Evolutionary conservation across 2,888 invertebrate genomes (phyloP).

Genomic region (Pammene aurita): DNA sequence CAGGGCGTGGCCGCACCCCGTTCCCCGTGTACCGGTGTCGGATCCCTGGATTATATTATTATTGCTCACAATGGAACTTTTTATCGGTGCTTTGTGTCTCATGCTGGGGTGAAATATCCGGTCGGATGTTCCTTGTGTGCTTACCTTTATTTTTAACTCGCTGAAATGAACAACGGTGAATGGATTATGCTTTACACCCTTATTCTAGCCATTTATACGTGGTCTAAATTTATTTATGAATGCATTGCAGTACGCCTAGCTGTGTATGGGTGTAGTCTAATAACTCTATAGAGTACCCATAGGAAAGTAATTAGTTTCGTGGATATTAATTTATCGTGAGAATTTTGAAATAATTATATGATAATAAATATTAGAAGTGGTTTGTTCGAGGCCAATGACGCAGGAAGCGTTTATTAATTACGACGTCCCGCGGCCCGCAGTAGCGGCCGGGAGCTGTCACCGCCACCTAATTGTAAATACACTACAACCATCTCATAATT

Average conservation of each 20-base stretch:
- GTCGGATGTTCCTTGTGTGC: constrained; percentile 78
- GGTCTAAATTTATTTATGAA: constrained; percentile 13
- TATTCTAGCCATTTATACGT: constrained; percentile 37
- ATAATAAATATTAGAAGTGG: constrained; percentile 46
- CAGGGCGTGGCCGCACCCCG: constrained; percentile 72
- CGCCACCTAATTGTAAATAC: constrained; percentile 80
- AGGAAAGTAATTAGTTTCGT: too few relatives aligned
- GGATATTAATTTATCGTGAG: too few relatives aligned
- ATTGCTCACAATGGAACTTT: constrained; percentile 79
- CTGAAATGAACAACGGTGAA: constrained; percentile 73
- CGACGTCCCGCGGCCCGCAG: constrained; percentile 64
- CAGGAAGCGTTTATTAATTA: constrained; percentile 67
- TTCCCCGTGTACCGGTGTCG: constrained; percentile 59
- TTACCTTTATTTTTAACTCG: constrained; percentile 71
- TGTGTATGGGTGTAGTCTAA: background rate
- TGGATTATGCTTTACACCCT: constrained; percentile 60
- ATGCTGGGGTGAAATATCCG: constrained; percentile 81
- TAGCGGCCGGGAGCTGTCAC: constrained; percentile 80
- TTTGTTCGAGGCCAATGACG: constrained; percentile 41
- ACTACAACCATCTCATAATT: constrained; percentile 76
- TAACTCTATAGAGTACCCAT: too few relatives aligned
- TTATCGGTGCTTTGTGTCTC: constrained; percentile 77
- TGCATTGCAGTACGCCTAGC: background rate
- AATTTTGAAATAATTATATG: constrained; percentile 3
- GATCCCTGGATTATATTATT: constrained; percentile 76